Evolutionary conservation across 2,113 vertebrate genomes (phyloP), one percentile per base, ranked within the genome.

Genomic region (Cryptotis parvus): DNA sequence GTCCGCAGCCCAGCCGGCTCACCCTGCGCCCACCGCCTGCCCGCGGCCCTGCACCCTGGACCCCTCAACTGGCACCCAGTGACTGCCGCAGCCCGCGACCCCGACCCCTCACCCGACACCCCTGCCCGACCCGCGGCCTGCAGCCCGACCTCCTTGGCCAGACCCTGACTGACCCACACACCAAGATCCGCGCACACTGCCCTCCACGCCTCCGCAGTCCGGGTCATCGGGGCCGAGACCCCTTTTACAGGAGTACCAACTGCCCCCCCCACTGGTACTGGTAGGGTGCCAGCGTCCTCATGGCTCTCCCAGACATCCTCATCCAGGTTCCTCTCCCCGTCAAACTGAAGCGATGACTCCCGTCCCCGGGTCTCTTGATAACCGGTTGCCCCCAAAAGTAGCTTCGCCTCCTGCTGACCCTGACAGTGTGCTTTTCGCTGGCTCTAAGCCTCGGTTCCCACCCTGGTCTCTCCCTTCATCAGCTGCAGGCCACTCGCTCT

Each of bases 201-300:
- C 10, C 45, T 49, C 18, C 55, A 58, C 55, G 7, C 22, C 5
- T 18, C 55, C 18, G 55, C 55, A 58, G 55, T 58, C 55, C 4
- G 55, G 15, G 18, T 65, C 26, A 29, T 65, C 1, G 29, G 63
- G 26, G 31, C 68, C 65, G 65, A 88, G 33, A 6, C 26, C 75
- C 14, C 2, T 89, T 92, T 88, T 52, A 61, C 87, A 55, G 66
- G 91, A 11, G 55, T 78, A 79, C n/a, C 33, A 45, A 77, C 90
- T 73, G 74, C 24, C 35, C 41, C 24, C 35, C 41, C 6, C n/a
- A 18, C 24, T 65, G 73, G 11, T 80, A 41, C 84, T 68, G 73
- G 35, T 83, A 66, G 12, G 45, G 43, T 45, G 12, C 72, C 55
- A n/a, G n/a, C n/a, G n/a, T n/a, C n/a, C n/a, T n/a, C n/a, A n/a